Evolutionary conservation across 2,888 invertebrate species (phyloP).

Genomic region (Liposcelis brunnea): DNA sequence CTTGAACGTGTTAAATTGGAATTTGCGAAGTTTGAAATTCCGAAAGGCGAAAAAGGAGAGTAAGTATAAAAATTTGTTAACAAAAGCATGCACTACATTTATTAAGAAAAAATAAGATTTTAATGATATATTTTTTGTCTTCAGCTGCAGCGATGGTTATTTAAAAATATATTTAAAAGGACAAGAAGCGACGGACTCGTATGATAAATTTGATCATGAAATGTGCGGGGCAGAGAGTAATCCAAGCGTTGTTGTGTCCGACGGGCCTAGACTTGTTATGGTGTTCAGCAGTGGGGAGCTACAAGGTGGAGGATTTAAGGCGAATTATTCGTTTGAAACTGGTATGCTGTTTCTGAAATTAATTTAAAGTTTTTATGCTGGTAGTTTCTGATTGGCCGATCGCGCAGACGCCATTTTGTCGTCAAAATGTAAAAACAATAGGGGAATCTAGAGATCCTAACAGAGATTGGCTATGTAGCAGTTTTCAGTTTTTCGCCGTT

Average conservation of each 20-base stretch:
- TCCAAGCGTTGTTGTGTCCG: conserved; percentile 43
- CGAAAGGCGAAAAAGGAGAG: conserved; percentile 69
- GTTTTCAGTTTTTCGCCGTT: too few species aligned
- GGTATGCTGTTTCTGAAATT: conserved; percentile 30
- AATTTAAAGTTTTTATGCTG: too few species aligned
- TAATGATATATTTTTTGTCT: too few species aligned
- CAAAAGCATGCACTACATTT: too few species aligned
- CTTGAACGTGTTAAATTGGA: conserved; percentile 83
- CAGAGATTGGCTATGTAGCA: too few species aligned
- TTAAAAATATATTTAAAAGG: conserved; percentile 80
- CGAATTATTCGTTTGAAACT: conserved; percentile 68
- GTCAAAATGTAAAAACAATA: too few species aligned
- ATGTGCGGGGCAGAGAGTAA: conserved; percentile 66
- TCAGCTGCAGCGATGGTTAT: conserved; percentile 78
- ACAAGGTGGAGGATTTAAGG: conserved; percentile 82
- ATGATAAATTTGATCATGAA: conserved; percentile 85
- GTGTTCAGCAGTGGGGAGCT: conserved; percentile 86
- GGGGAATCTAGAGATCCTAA: too few species aligned
- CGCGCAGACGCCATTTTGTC: too few species aligned
- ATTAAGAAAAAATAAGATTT: not conserved
- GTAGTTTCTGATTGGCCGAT: too few species aligned
- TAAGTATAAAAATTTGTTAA: too few species aligned
- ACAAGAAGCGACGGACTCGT: conserved; percentile 80
- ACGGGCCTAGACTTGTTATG: conserved; percentile 84
- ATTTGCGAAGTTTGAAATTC: conserved; percentile 80